These are phyloP conservation scores for Cephus pygmeus DNA, from an alignment of 2,888 invertebrate genomes.

Conservation along the genomic window DNA sequence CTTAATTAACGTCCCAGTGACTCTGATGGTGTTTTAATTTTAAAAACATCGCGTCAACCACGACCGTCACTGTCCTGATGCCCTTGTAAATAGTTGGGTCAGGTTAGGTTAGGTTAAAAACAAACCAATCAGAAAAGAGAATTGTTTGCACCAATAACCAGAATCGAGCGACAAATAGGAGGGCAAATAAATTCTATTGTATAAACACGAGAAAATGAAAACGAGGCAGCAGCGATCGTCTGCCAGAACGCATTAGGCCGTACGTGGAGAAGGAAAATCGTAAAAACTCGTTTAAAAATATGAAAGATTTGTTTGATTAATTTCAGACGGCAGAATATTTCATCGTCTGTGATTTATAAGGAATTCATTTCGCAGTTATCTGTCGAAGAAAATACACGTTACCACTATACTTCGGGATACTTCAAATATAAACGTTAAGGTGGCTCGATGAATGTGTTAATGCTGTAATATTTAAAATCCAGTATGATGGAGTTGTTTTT, in stretches of 20 bases:
- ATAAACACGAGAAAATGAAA: neutral
- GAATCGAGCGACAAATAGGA: too few species aligned
- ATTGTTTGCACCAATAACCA: too few species aligned
- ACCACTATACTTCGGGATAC: neutral
- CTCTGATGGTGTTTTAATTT: too few species aligned
- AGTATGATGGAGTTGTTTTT: slow-evolving; percentile 47
- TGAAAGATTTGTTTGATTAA: neutral
- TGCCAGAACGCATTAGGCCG: neutral
- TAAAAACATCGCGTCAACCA: too few species aligned
- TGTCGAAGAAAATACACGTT: neutral
- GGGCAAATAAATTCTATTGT: too few species aligned
- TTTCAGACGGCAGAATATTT: neutral
- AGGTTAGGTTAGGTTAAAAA: too few species aligned
- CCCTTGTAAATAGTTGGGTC: too few species aligned
- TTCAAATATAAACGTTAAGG: neutral
- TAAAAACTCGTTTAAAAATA: neutral
- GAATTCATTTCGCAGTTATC: neutral
- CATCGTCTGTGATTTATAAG: neutral
- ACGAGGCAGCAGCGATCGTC: neutral
- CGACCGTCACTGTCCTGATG: too few species aligned
- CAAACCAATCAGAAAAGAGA: too few species aligned
- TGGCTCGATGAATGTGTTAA: neutral
- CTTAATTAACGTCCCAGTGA: too few species aligned
- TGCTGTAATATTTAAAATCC: neutral
- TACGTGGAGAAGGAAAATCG: neutral